Base-by-base conservation (phyloP, 2,113 vertebrate genomes). In the Dipodomys stephensi region DNA sequence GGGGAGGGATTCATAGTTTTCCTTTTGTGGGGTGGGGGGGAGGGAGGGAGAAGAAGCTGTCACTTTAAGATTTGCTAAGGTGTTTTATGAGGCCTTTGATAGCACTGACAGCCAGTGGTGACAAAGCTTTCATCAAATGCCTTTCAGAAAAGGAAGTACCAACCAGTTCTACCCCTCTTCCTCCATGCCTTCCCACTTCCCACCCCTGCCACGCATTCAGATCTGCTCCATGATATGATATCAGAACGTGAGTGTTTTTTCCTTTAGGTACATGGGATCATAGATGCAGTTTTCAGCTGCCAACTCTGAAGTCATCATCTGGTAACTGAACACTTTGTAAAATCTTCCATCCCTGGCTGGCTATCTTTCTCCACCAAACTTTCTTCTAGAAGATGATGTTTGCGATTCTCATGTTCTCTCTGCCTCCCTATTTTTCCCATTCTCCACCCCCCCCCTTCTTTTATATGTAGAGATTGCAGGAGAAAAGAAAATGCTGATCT, bases 31-130 rank as follows among this genome's bases (percentile, higher is more conserved):
- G 35, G 35, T 39, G 35, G 35, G 35, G 35, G 35, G 35, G 35
- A 39, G 35, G 35, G 35, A 39, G 35, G 35, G 35, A 39, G 35
- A 39, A 35, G 8, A 67, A 35, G 8, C 10, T 35, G 44, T 88
- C 74, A 49, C 49, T 94, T 95, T n/a, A 74, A 65, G 87, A 88
- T 73, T 64, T 69, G 18, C 74, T 88, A 69, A 65, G 32, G 11
- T 57, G 22, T 62, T 81, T 82, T 78, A 77, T 35, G 16, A 79
- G 35, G 62, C 11, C 73, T 65, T 57, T 22, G 10, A 65, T 12
- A 44, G 87, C 76, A 18, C 27, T 35, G 57, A 28, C n/a, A 46
- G 12, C 9, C 22, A 77, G 39, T 74, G 25, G 13, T 4, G 57
- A 8, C n/a, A 86, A 88, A 92, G 76, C 46, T 92, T 73, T 74